These are phyloP conservation scores for Gadus macrocephalus DNA, from an alignment of 2,113 vertebrate species.

Conservation along the genomic window DNA sequence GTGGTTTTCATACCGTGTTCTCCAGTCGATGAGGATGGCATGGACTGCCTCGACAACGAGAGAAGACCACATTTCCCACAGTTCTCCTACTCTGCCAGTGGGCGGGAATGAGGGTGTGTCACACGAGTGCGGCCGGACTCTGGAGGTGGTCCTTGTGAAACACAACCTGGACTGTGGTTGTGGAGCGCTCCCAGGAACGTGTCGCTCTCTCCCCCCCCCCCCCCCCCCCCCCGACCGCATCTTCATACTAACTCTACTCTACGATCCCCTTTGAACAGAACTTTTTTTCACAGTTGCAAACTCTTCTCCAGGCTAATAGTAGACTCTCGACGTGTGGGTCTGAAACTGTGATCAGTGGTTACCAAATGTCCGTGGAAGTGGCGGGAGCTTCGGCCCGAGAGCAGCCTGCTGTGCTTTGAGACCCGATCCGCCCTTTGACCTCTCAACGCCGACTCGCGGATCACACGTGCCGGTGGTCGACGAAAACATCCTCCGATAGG, in stretches of 20 bases:
- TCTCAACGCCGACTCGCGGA: background rate
- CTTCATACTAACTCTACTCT: background rate
- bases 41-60: conserved; percentile 96
- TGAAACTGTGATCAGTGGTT: conserved; percentile 41
- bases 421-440: background rate
- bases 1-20: no score
- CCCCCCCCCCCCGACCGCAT: conserved; percentile 1
- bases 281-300: conserved; percentile 15
- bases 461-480: background rate
- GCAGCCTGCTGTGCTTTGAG: conserved; percentile 61
- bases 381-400: conserved; percentile 37
- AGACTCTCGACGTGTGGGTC: conserved; percentile 28
- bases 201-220: background rate
- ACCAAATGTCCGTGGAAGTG: conserved; percentile 44
- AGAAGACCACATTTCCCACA: conserved; percentile 97
- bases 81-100: conserved; percentile 97
- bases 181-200: background rate
- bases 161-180: no score
- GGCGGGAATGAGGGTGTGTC: conserved; percentile 81
- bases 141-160: conserved; percentile 66
- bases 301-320: conserved; percentile 15
- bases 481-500: no score
- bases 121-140: conserved; percentile 73
- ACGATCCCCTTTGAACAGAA: conserved; percentile 22
- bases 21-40: conserved; percentile 93